Evolutionary conservation across 1,140 invertebrate genomes (phyloP), one percentile per base, ranked within the genome.

Genomic region (Drosophila kepulauana): DNA sequence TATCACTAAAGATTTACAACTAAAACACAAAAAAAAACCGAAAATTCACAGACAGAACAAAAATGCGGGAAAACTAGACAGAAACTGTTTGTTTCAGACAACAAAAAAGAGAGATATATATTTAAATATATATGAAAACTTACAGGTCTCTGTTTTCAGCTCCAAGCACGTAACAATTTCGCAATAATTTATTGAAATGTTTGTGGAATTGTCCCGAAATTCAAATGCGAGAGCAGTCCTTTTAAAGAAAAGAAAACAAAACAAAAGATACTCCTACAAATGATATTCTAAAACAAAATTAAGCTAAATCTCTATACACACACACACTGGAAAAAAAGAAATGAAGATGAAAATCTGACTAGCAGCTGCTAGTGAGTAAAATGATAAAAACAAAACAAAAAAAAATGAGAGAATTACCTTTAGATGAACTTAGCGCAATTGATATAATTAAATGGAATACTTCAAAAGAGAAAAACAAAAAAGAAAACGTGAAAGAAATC

Each of bases 391-490:
- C 43, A 67, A 38, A 43, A 10, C 35, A 62, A 72, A 54, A 54
- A 20, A 20, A 25, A 25, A 25, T 25, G 68, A 41, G 74, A 81
- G 35, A 87, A 78, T 88, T 91, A 91, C 90, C 85, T 91, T 91
- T 84, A 91, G 85, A 87, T 80, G 89, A 91, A 91, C 89, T 91
- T 91, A 91, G 89, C 89, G 89, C 89, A 91, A 91, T 91, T 91
- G 89, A 89, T 87, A 85, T 91, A 79, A 91, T 87, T 89, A 86
- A 87, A 78, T 67, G 62, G 58, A 80, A 75, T 80, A 82, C 65
- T 79, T 74, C 63, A 76, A 61, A 56, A 41, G 45, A 25, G 20
- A 25, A 56, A 70, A 65, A 49, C 33, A 59, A 76, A 49, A 52
- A 58, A 20, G 43, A 25, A 25, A 25, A 25, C 43, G 38, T 33